Evolutionary conservation across 2,113 vertebrate genomes (phyloP).

Genomic region (Saguinus midas): DNA sequence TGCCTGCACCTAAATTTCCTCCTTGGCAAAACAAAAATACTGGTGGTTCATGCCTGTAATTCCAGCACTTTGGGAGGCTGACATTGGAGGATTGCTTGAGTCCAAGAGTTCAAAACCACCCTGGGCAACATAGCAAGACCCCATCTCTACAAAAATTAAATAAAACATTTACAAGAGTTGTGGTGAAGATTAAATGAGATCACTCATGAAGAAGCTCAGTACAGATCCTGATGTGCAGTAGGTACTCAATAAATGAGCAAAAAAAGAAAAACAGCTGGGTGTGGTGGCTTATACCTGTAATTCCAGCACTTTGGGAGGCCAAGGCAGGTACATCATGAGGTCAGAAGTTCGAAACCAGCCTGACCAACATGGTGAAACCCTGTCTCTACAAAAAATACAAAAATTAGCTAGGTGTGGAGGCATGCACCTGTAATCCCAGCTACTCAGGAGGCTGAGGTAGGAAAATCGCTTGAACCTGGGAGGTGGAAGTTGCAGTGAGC

Average conservation of each 20-base stretch:
- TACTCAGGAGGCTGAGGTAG: too few relatives aligned
- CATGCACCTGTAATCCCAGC: too few relatives aligned
- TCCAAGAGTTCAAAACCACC: neutral
- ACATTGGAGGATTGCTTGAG: neutral
- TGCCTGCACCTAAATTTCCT: neutral
- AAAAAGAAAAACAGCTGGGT: neutral
- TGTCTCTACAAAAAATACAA: too few relatives aligned
- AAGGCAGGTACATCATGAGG: too few relatives aligned
- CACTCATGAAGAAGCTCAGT: neutral
- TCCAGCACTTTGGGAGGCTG: neutral
- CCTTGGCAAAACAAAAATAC: neutral
- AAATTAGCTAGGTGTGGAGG: too few relatives aligned
- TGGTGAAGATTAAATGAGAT: neutral
- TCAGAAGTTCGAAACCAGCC: too few relatives aligned
- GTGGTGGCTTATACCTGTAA: too few relatives aligned
- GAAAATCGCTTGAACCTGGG: too few relatives aligned
- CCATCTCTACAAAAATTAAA: neutral
- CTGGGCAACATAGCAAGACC: neutral
- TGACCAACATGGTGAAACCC: too few relatives aligned
- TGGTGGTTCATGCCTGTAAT: neutral
- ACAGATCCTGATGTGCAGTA: neutral
- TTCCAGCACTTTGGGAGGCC: too few relatives aligned
- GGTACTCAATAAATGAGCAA: neutral
- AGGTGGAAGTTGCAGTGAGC: too few relatives aligned
- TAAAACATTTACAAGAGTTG: neutral